Evolutionary conservation across 2,797 vertebrate species (phyloP).

Genomic region (Epinephelus coioides): DNA sequence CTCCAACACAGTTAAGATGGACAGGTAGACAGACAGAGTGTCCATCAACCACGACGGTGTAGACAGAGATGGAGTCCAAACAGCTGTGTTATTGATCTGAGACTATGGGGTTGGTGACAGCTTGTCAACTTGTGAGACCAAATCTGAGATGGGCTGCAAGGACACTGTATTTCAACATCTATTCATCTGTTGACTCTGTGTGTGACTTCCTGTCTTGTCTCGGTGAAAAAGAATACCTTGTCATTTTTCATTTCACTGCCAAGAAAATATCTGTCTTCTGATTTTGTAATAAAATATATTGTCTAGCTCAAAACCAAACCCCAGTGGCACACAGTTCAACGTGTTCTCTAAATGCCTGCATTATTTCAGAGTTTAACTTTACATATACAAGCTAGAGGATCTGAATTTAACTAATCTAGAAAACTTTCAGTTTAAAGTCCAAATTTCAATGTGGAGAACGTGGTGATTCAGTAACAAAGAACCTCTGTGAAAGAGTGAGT

Average conservation of each 20-base stretch:
- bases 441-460: background rate
- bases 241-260: background rate
- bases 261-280: background rate
- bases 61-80: conserved; percentile 44
- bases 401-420: background rate
- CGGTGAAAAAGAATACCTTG: background rate
- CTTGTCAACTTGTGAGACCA: conserved; percentile 40
- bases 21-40: conserved; percentile 31
- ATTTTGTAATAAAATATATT: background rate
- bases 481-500: conserved; percentile 41
- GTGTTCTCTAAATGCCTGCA: background rate
- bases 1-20: conserved; percentile 13
- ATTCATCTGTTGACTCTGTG: background rate
- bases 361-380: background rate
- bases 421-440: conserved; percentile 9
- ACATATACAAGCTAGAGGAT: no score
- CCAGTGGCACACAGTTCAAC: background rate
- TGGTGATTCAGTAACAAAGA: conserved; percentile 33
- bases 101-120: conserved; percentile 28
- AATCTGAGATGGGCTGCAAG: conserved; percentile 11
- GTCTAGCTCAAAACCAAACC: background rate
- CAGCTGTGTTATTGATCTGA: conserved; percentile 55
- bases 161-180: conserved; percentile 1
- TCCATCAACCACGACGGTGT: conserved; percentile 26
- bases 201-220: background rate